Percentiles rank a stretch among this genome's conserved stretches.
Evolutionary conservation across 2,797 vertebrate species (phyloP).

Genomic region (Coranthus polyacanthus): DNA sequence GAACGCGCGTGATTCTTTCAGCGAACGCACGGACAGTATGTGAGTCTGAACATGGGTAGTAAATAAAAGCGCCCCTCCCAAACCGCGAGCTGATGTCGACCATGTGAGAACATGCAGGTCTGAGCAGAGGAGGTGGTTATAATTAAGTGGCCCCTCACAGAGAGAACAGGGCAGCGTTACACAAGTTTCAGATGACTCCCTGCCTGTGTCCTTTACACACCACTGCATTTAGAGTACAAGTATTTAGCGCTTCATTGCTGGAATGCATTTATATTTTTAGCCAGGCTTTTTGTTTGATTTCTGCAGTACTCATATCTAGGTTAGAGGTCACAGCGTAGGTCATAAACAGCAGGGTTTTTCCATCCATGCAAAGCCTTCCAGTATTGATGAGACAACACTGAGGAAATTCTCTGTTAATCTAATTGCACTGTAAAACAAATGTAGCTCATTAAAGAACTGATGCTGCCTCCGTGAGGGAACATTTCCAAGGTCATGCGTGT

Average conservation of each 20-base stretch:
- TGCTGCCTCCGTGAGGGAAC: neutral
- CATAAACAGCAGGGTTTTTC: conserved; percentile 32
- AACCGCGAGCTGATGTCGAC: too few relatives aligned
- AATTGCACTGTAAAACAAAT: neutral
- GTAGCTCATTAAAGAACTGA: neutral
- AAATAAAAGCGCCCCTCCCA: conserved; percentile 24
- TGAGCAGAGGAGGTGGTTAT: conserved; percentile 48
- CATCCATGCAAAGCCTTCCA: neutral
- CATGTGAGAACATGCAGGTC: conserved; percentile 61
- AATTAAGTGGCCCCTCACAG: conserved; percentile 58
- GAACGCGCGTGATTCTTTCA: conserved; percentile 5
- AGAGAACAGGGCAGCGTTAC: conserved; percentile 43
- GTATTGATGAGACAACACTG: neutral
- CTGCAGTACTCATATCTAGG: conserved; percentile 40
- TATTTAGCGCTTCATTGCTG: conserved; percentile 58
- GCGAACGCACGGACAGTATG: neutral
- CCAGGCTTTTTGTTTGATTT: conserved; percentile 58
- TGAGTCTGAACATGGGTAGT: conserved; percentile 25
- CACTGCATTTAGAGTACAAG: conserved; percentile 58
- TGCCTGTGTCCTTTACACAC: conserved; percentile 61
- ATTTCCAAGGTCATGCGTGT: neutral
- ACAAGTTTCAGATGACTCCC: conserved; percentile 64
- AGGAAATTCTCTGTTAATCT: neutral
- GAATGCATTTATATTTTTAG: conserved; percentile 67
- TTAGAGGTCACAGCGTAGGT: conserved; percentile 35